These are phyloP conservation scores for Lasioglossum lativentre DNA, from an alignment of 2,888 invertebrate genomes.

Conservation along the genomic window DNA sequence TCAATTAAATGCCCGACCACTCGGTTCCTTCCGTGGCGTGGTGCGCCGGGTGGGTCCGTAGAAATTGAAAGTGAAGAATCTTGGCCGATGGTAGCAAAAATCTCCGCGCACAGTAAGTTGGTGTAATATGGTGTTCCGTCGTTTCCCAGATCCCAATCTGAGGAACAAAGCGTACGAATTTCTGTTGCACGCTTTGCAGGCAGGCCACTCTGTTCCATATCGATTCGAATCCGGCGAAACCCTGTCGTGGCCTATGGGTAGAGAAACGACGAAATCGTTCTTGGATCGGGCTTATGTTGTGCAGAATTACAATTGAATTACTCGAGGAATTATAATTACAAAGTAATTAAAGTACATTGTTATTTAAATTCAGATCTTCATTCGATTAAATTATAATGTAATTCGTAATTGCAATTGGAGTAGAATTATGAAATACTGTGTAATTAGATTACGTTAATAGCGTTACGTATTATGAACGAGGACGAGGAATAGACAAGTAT, in stretches of 20 bases:
- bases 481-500: no score
- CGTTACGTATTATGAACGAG: no score
- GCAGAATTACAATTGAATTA: no score
- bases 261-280: not conserved
- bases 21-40: not conserved
- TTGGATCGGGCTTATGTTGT: not conserved
- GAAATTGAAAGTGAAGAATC: not conserved
- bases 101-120: not conserved
- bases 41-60: not conserved
- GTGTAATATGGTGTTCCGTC: not conserved
- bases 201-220: not conserved
- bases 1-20: not conserved
- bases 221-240: not conserved
- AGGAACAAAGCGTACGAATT: slow-evolving; percentile 20
- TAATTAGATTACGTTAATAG: no score
- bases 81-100: not conserved
- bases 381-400: no score
- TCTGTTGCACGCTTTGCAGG: slow-evolving; percentile 12
- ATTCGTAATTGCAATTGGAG: no score
- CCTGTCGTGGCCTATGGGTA: not conserved
- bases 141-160: not conserved
- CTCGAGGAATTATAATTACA: no score
- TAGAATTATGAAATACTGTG: no score
- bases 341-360: no score
- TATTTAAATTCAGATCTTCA: no score